These are phyloP conservation scores for Paguma larvata DNA, from an alignment of 2,797 vertebrate species.

Conservation along the genomic window DNA sequence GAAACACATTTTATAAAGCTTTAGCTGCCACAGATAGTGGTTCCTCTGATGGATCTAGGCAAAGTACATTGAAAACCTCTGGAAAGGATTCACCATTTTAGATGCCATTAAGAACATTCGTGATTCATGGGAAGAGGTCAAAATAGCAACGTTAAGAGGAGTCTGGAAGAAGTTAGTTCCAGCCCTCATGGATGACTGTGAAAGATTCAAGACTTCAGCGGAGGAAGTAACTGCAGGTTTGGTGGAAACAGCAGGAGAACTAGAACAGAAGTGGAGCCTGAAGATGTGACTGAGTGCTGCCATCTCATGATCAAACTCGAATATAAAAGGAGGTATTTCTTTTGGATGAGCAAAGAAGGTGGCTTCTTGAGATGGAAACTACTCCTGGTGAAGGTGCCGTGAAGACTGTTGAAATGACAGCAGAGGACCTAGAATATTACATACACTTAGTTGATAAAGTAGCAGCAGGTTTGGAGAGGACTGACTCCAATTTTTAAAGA, in stretches of 20 bases:
- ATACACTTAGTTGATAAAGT: neutral
- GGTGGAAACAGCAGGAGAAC: neutral
- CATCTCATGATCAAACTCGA: neutral
- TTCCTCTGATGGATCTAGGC: neutral
- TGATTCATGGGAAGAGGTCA: neutral
- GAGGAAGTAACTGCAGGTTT: neutral
- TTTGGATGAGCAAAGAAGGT: neutral
- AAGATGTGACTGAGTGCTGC: neutral
- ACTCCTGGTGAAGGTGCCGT: neutral
- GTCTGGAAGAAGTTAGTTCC: neutral
- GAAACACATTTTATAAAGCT: neutral
- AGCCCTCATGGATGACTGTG: neutral
- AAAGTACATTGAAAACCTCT: neutral
- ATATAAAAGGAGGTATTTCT: neutral
- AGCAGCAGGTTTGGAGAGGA: neutral
- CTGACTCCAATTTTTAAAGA: neutral
- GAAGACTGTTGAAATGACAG: neutral
- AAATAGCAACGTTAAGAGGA: neutral
- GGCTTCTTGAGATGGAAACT: neutral
- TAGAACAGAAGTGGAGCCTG: neutral
- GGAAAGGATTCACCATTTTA: neutral
- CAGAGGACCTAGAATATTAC: neutral
- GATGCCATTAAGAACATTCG: neutral
- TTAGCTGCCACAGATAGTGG: neutral
- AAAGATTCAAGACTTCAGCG: neutral